Conservation (phyloP, 2,888 invertebrate species). For the Heliconius ethilla region DNA sequence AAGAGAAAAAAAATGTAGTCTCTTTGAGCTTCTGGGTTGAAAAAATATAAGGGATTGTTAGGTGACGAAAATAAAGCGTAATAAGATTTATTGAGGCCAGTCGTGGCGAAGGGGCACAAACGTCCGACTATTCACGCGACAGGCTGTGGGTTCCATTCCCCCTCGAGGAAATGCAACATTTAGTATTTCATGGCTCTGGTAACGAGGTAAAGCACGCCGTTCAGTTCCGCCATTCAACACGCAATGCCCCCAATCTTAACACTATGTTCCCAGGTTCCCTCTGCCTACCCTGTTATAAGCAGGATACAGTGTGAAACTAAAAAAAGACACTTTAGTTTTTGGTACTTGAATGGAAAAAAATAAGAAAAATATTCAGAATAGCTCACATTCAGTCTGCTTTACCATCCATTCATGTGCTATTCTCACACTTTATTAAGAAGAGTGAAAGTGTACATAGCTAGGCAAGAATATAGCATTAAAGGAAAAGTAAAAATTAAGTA, state of each 20-base stretch:
- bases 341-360: not conserved
- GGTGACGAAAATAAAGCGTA: not conserved
- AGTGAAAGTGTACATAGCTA: conserved; percentile 28
- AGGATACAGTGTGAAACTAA: too few relatives aligned
- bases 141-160: too few relatives aligned
- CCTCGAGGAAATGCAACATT: too few relatives aligned
- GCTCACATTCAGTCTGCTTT: not conserved
- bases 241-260: too few relatives aligned
- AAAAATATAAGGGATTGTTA: not conserved
- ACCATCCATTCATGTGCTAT: conserved; percentile 14
- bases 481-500: conserved; percentile 10
- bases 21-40: not conserved
- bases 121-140: too few relatives aligned
- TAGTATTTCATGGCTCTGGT: too few relatives aligned
- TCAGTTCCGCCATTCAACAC: too few relatives aligned
- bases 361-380: conserved; percentile 1
- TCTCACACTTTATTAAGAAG: conserved; percentile 28
- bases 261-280: too few relatives aligned
- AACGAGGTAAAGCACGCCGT: too few relatives aligned
- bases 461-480: not conserved
- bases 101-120: too few relatives aligned
- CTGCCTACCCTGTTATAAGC: too few relatives aligned
- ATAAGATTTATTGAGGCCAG: too few relatives aligned
- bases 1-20: not conserved
- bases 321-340: not conserved